Base-by-base conservation (phyloP, 2,888 invertebrate genomes). In the Panorpa germanica region DNA sequence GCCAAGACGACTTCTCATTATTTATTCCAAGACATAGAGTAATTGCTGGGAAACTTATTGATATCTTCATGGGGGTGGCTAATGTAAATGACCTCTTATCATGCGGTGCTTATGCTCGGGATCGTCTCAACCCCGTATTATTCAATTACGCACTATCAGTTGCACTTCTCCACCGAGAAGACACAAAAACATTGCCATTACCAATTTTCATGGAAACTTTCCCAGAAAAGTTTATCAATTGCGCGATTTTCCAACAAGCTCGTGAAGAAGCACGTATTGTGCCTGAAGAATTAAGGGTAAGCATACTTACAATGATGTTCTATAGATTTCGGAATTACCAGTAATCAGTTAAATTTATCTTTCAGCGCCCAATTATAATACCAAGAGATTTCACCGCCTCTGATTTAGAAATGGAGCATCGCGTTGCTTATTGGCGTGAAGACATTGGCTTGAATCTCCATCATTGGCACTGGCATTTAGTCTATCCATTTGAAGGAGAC, bases 381-480 rank as follows among this genome's bases (percentile, higher is more conserved):
- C 76, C 78, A 0, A 46, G 53, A 14, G 73, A 80, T 53, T 81
- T 71, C 48, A 78, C 83, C 0, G 83, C 81, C 0, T 66, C 71
- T 0, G 65, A 70, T 37, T 43, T 60, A 3, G 81, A 85, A 42
- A 70, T 70, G 2, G 85, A 86, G 43, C 82, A 85, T 49, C 65
- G 74, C 4, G 50, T 81, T 35, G 75, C 80, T 17, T 86, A 85
- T 53, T 85, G 77, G 63, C 66, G 83, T 22, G 85, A 85, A 48
- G 85, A 83, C 50, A 59, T 82, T 36, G 82, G 81, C 38, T 61
- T 85, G 41, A 85, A 85, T 54, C 68, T 81, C 29, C 85, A 85
- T 49, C 85, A 86, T 48, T 86, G 85, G 83, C 83, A 85, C 47
- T 85, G 83, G 85, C 85, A 86, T 51, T 61, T 85, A 39, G 82